phyloP scores from a whole-genome alignment of 2,888 invertebrate species.

The Neria commutata region DNA sequence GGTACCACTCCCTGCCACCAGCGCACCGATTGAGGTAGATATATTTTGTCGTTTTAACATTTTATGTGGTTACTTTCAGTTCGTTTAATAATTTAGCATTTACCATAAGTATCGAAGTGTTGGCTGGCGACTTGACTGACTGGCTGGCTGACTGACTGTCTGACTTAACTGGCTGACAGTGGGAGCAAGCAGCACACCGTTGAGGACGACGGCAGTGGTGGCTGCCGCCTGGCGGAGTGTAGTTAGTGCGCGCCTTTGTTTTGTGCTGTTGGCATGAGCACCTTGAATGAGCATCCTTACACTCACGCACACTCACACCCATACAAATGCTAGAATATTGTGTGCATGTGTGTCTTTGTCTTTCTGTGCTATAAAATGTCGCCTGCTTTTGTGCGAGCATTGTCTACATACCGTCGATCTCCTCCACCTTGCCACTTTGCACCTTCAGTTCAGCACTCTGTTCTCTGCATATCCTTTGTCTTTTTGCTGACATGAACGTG shows the following conservation, averaged over 20 bases:
- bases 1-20: not conserved
- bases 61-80: conserved; percentile 51
- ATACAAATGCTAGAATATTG: not conserved
- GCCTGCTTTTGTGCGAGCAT: not conserved
- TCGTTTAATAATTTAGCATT: conserved; percentile 42
- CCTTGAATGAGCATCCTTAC: too few relatives aligned
- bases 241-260: not conserved
- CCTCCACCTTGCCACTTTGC: conserved; percentile 27
- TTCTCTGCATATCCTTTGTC: conserved; percentile 34
- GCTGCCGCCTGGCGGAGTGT: not conserved
- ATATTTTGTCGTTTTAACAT: conserved; percentile 41
- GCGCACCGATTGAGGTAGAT: not conserved
- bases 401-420: conserved; percentile 25
- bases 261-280: too few relatives aligned
- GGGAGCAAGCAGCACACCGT: conserved; percentile 15
- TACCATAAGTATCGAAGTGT: not conserved
- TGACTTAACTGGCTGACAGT: too few relatives aligned
- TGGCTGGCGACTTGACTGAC: too few relatives aligned
- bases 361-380: not conserved
- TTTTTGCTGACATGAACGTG: conserved; percentile 50
- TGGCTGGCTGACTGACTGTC: too few relatives aligned
- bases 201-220: too few relatives aligned
- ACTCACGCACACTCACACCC: too few relatives aligned
- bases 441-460: conserved; percentile 10
- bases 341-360: not conserved